Conservation (phyloP, 1,140 invertebrate species). For the Ephestia elutella region DNA sequence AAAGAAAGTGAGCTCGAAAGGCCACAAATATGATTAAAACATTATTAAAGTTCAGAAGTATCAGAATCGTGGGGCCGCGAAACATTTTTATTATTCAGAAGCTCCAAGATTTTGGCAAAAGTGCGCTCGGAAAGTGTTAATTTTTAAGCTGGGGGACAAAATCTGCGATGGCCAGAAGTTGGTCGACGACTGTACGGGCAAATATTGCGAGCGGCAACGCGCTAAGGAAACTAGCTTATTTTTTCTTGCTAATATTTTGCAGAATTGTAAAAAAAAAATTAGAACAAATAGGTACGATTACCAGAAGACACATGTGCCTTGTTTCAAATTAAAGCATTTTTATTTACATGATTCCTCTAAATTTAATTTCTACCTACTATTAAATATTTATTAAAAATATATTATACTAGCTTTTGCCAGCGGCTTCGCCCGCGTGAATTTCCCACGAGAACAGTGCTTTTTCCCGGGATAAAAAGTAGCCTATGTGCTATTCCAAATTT, state of each 20-base stretch:
- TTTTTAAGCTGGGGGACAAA: slow-evolving; percentile 56
- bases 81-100: slow-evolving; percentile 56
- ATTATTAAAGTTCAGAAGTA: slow-evolving; percentile 47
- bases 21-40: slow-evolving; percentile 58
- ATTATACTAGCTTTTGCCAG: no score
- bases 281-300: no score
- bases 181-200: slow-evolving; percentile 22
- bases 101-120: slow-evolving; percentile 39
- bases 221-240: neutral
- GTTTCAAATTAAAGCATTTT: no score
- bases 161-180: slow-evolving; percentile 25
- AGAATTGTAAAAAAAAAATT: no score
- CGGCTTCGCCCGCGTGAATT: no score
- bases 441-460: no score
- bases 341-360: no score
- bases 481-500: no score
- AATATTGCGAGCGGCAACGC: neutral
- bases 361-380: no score
- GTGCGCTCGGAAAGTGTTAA: slow-evolving; percentile 51
- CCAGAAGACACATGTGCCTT: no score
- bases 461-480: no score
- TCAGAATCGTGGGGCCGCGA: slow-evolving; percentile 30
- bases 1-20: slow-evolving; percentile 19
- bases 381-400: no score
- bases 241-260: neutral